These are phyloP conservation scores for Asbolus verrucosus DNA, from an alignment of 1,140 invertebrate genomes.

Conservation along the genomic window DNA sequence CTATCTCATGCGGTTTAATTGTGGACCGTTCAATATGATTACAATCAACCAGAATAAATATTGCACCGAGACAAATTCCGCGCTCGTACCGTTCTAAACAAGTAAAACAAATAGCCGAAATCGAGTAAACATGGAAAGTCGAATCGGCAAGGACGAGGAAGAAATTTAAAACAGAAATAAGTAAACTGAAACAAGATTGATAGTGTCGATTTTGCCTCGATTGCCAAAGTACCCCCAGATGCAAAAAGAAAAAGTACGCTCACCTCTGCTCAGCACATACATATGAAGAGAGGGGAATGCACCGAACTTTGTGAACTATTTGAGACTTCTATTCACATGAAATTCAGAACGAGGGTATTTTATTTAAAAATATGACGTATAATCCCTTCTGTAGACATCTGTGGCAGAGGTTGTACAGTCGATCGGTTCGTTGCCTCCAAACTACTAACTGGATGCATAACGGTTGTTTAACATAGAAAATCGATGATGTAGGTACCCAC, in stretches of 20 bases:
- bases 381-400: too few species aligned
- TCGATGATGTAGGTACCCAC: constrained; percentile 36
- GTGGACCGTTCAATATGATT: neutral
- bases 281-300: too few species aligned
- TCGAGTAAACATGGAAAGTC: constrained; percentile 50
- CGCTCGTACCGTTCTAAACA: constrained; percentile 34
- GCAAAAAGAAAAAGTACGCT: too few species aligned
- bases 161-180: constrained; percentile 56
- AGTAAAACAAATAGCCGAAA: constrained; percentile 51
- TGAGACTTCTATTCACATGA: too few species aligned
- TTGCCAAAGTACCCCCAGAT: too few species aligned
- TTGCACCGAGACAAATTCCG: constrained; percentile 23
- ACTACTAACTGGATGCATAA: constrained; percentile 18
- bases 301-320: too few species aligned
- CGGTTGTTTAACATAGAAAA: constrained; percentile 25
- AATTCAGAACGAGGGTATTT: too few species aligned
- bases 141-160: constrained; percentile 41
- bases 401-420: neutral
- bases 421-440: constrained; percentile 22
- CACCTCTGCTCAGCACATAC: too few species aligned
- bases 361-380: too few species aligned
- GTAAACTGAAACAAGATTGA: constrained; percentile 55
- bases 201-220: constrained; percentile 54
- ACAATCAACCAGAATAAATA: constrained; percentile 40
- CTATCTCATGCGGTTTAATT: constrained; percentile 2